Evolutionary conservation across 2,888 invertebrate genomes (phyloP), one percentile per base, ranked within the genome.

Genomic region (Athalia rosae): DNA sequence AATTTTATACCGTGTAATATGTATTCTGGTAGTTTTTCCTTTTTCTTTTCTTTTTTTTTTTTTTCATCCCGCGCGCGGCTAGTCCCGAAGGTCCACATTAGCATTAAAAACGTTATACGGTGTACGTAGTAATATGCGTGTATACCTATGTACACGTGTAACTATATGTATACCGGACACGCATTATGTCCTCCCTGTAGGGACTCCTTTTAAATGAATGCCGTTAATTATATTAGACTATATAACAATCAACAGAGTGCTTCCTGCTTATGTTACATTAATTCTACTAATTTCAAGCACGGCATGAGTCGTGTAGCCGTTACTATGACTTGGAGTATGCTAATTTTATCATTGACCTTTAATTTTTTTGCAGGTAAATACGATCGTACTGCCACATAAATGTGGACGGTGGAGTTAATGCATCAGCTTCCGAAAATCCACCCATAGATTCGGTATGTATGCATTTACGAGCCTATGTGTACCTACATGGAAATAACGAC

Each of bases 161-260:
- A 74, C 59, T 61, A 74, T 61, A 74, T 74, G 61, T 15, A 45
- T 59, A 62, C 74, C 74, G 74, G 74, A 74, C 74, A 74, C 61
- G 61, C 59, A 62, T 74, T 74, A 74, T 48, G 47, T 61, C 61
- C 74, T 74, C 48, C 13, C 74, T 62, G 48, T 28, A 43, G 77
- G 77, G 67, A 50, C 67, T 47, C 66, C 45, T 45, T 66, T 59
- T 69, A 67, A 77, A 61, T 64, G 61, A 28, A 67, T 45, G 41
- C 28, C 58, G 59, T 77, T 77, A 77, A 77, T 77, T 67, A 77
- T 67, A 77, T 61, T 61, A 67, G 48, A 28, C 77, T 61, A 61
- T 28, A 28, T 67, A 77, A 77, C 77, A 77, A 77, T 77, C 61
- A 77, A 48, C 77, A 48, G 58, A 77, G 77, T 77, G 59, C 77